Percentiles rank a stretch among this genome's conserved stretches.
phyloP scores from a whole-genome alignment of 2,888 invertebrate genomes.

The Volucella inflata region DNA sequence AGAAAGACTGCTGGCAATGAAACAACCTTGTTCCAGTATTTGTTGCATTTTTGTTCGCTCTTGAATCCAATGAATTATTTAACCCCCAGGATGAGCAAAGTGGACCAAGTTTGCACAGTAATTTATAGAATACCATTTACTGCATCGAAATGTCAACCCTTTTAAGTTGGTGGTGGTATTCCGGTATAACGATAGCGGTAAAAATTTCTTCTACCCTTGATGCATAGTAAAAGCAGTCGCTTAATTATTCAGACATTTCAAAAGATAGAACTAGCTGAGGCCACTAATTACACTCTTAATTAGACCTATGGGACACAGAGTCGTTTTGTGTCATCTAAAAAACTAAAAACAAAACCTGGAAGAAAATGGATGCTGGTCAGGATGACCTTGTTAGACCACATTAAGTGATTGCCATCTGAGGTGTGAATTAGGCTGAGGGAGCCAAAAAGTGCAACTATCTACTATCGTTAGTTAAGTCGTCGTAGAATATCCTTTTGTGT shows the following conservation, averaged over 20 bases:
- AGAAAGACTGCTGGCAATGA: conserved; percentile 24
- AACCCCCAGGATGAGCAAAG: conserved; percentile 52
- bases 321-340: conserved; percentile 26
- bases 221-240: conserved; percentile 61
- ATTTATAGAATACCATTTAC: conserved; percentile 65
- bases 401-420: conserved; percentile 55
- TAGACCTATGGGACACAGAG: conserved; percentile 55
- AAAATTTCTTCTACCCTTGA: conserved; percentile 45
- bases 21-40: conserved; percentile 67
- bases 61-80: conserved; percentile 63
- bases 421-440: conserved; percentile 50
- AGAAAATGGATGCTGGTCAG: conserved; percentile 23
- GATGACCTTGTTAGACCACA: conserved; percentile 56
- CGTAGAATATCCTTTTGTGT: conserved; percentile 17
- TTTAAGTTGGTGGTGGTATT: conserved; percentile 18
- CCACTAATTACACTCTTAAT: conserved; percentile 72
- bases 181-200: background rate
- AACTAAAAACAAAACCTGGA: background rate
- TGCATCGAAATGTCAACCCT: conserved; percentile 67
- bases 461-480: conserved; percentile 1
- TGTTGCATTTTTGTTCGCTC: conserved; percentile 17
- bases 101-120: conserved; percentile 69
- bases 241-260: conserved; percentile 65
- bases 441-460: conserved; percentile 58
- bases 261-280: conserved; percentile 46